phyloP scores from a whole-genome alignment of 1,140 invertebrate genomes.

The Mercenaria mercenaria region DNA sequence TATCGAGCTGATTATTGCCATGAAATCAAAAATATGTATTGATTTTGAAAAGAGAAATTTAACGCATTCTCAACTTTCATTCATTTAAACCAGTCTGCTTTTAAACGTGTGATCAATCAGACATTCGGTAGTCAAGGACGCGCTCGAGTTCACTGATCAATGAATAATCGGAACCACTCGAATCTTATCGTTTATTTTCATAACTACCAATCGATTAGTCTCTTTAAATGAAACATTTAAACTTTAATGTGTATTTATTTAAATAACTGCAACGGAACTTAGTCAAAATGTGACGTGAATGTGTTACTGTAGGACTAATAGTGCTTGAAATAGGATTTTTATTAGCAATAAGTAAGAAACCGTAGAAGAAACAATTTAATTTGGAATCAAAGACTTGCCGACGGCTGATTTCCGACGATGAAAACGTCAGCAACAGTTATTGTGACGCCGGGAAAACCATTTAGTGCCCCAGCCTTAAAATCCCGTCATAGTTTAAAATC shows the following conservation, averaged over 20 bases:
- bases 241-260: slow-evolving; percentile 29
- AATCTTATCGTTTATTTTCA: slow-evolving; percentile 42
- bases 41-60: not conserved
- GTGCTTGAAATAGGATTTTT: too few relatives aligned
- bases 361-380: too few relatives aligned
- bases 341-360: too few relatives aligned
- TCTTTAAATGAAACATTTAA: slow-evolving; percentile 43
- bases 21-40: not conserved
- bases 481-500: slow-evolving; percentile 12
- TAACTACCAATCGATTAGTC: slow-evolving; percentile 37
- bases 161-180: slow-evolving; percentile 39
- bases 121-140: slow-evolving; percentile 47
- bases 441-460: slow-evolving; percentile 12
- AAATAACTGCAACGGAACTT: not conserved
- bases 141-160: slow-evolving; percentile 39
- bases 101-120: not conserved
- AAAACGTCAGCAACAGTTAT: slow-evolving; percentile 31
- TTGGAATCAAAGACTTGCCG: not conserved
- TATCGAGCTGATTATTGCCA: too few relatives aligned
- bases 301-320: too few relatives aligned
- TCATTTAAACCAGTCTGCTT: not conserved
- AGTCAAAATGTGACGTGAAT: not conserved
- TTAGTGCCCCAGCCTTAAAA: not conserved
- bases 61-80: not conserved
- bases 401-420: not conserved